Percentiles rank a stretch among this genome's conserved stretches.
These are phyloP conservation scores for Tillus elongatus DNA, from an alignment of 2,888 invertebrate genomes.

Conservation along the genomic window DNA sequence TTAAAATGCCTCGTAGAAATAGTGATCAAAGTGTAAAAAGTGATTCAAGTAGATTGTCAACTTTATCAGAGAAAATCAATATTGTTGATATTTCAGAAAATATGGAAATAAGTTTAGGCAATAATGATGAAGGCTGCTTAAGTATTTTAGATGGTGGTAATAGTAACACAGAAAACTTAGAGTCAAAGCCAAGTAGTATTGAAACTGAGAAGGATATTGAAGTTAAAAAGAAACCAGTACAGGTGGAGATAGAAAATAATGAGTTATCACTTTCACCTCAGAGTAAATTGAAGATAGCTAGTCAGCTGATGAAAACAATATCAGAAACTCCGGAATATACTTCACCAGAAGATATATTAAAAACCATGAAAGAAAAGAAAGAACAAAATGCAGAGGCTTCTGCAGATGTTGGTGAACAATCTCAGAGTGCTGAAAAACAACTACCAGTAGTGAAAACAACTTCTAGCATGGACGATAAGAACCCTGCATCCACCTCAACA, in stretches of 20 bases:
- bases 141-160: conserved; percentile 11
- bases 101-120: conserved; percentile 30
- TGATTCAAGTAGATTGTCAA: conserved; percentile 28
- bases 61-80: conserved; percentile 31
- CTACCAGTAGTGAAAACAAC: too few relatives aligned
- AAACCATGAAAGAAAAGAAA: conserved; percentile 6
- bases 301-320: conserved; percentile 35
- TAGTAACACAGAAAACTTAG: conserved; percentile 8
- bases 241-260: conserved; percentile 29
- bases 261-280: conserved; percentile 30
- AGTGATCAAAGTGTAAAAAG: conserved; percentile 30
- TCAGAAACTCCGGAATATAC: conserved; percentile 18
- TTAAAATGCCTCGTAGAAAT: conserved; percentile 25
- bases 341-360: background rate
- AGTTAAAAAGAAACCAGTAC: conserved; percentile 27
- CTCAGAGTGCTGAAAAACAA: too few relatives aligned
- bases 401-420: too few relatives aligned
- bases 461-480: too few relatives aligned
- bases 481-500: too few relatives aligned
- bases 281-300: conserved; percentile 34
- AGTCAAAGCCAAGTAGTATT: conserved; percentile 16
- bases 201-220: conserved; percentile 18
- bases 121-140: conserved; percentile 13
- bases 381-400: conserved; percentile 7
- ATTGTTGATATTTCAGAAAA: conserved; percentile 31